A percentile compares a stretch with the other conserved stretches of the same genome.
These are phyloP conservation scores for Salpingus planirostris DNA, from an alignment of 2,888 invertebrate species.

Conservation along the genomic window DNA sequence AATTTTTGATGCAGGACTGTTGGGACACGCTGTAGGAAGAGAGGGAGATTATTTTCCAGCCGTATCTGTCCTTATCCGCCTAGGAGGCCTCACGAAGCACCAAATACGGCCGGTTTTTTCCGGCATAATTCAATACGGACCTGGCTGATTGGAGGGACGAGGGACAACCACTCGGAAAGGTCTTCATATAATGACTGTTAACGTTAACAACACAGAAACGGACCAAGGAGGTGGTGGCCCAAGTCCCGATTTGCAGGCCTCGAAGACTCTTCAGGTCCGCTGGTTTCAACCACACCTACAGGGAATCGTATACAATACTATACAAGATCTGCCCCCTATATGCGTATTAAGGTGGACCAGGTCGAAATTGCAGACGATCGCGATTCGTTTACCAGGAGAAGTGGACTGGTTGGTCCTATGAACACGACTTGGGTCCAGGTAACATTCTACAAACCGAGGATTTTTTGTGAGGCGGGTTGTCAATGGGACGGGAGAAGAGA, in stretches of 20 bases:
- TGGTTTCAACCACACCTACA: conserved; percentile 30
- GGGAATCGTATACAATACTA: conserved; percentile 32
- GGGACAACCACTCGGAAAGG: conserved; percentile 33
- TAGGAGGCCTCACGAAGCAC: no score
- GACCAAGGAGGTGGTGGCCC: conserved; percentile 14
- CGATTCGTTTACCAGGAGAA: conserved; percentile 20
- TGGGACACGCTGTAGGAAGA: no score
- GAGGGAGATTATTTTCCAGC: no score
- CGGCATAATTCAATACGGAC: conserved; percentile 25
- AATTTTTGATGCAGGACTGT: no score
- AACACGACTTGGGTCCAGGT: no score
- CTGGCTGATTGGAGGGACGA: conserved; percentile 26
- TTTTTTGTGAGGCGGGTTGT: conserved; percentile 21
- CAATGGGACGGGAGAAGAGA: no score
- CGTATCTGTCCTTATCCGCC: no score
- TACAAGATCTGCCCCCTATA: conserved; percentile 29
- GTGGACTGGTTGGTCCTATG: no score
- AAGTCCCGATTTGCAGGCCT: conserved; percentile 9
- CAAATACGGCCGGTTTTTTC: conserved; percentile 18
- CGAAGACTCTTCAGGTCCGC: conserved; percentile 19
- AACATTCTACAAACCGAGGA: conserved; percentile 31
- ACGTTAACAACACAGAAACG: conserved; percentile 32
- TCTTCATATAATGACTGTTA: conserved; percentile 39
- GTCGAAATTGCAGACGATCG: conserved; percentile 1
- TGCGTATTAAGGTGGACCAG: conserved; percentile 27